Base-by-base conservation (phyloP, 1,140 invertebrate species). In the Solen grandis region DNA sequence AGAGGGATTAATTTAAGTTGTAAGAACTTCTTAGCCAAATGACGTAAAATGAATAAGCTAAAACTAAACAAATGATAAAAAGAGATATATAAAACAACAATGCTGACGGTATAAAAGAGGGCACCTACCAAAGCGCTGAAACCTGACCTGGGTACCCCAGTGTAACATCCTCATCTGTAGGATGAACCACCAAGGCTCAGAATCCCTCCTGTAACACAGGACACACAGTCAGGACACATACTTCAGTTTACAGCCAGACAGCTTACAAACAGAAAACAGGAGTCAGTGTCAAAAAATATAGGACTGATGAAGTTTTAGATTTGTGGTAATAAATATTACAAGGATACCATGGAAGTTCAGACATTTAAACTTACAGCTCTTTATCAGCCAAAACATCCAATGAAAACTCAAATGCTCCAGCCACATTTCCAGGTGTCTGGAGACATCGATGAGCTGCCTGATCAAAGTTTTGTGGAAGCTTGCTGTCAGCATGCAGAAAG, bases 401-500 rank as follows among this genome's bases (percentile, higher is more conserved):
- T 16, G 63, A 46, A 31, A 80, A 72, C 8, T n/a, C 19, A 41
- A 80, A 80, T 27, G 77, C 68, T 14, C 77, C 77, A 27, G 77
- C 77, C 1, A 80, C 77, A 36, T 65, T 60, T 52, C 77, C 77
- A 8, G 59, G 77, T 19, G 36, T 62, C 2, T 41, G 35, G 8
- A 80, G 59, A 65, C 77, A 80, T 29, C 63, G 10, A 19, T 5
- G 5, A 3, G 77, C 77, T n/a, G 73, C n/a, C 2, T 54, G 29
- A 52, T 80, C 77, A 65, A 25, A 80, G 33, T 54, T 62, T 19
- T 65, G 5, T 16, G 77, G 77, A 31, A 80, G 27, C 36, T 19
- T 36, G 36, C 68, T 63, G 41, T 80, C 77, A 54, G 59, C 77
- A 65, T 80, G 77, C 19, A 80, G 55, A 62, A 80, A 70, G n/a